Conservation (phyloP, 2,888 invertebrate species). For the Diaprepes abbreviatus region DNA sequence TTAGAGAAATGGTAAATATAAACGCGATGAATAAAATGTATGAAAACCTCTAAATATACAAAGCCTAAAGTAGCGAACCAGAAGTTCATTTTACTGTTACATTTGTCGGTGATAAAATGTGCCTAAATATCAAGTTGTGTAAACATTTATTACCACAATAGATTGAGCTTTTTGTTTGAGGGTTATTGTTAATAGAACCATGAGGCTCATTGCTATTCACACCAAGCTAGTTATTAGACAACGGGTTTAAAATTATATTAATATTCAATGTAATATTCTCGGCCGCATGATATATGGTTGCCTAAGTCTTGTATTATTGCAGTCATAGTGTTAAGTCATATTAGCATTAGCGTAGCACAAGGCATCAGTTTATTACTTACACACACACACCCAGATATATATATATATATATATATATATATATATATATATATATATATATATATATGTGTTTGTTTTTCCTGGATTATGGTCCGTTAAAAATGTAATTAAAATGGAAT, state of each 20-base stretch:
- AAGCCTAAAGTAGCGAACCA: no score
- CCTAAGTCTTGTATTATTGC: background rate
- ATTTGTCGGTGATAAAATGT: background rate
- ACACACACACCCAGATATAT: no score
- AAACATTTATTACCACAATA: conserved; percentile 2
- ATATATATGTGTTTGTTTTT: no score
- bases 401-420: no score
- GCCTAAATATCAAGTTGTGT: background rate
- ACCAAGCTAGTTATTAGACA: conserved; percentile 1
- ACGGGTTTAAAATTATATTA: conserved; percentile 12
- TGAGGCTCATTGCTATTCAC: background rate
- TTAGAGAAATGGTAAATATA: no score
- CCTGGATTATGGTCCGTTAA: no score
- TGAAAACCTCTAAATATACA: no score
- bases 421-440: no score
- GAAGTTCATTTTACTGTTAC: background rate
- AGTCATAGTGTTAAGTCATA: background rate
- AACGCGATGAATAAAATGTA: no score
- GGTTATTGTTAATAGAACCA: background rate
- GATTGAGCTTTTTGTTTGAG: background rate
- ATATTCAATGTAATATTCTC: conserved; percentile 4
- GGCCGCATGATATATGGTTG: background rate
- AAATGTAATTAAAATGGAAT: no score
- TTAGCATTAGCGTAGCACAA: no score
- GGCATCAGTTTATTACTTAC: no score